A percentile compares a stretch with the other conserved stretches of the same genome.
These are phyloP conservation scores for Rhineura floridana DNA, from an alignment of 2,113 vertebrate species.

Conservation along the genomic window DNA sequence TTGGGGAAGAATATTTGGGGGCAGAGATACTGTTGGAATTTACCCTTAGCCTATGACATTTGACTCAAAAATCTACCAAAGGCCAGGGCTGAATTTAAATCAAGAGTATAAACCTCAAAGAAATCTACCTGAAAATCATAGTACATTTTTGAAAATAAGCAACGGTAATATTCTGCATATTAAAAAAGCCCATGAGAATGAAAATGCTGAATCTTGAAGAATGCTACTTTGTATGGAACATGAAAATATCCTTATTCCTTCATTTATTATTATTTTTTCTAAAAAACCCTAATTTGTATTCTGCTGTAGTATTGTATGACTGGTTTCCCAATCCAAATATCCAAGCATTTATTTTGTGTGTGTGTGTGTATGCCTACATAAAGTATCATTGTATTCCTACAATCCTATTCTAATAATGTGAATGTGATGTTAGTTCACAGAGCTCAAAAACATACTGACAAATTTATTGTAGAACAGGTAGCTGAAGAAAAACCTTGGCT, in stretches of 20 bases:
- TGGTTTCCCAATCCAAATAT: neutral
- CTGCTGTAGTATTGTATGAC: too few species aligned
- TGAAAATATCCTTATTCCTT: neutral
- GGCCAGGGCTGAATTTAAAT: neutral
- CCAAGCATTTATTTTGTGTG: neutral
- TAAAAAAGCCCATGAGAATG: neutral
- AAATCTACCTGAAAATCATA: too few species aligned
- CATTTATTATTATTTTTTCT: too few species aligned
- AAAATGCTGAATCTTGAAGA: neutral
- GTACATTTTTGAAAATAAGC: neutral
- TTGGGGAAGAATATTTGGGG: too few species aligned
- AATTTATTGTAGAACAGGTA: neutral
- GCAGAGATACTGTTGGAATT: neutral
- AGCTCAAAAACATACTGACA: neutral
- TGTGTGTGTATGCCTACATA: neutral
- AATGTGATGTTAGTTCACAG: neutral
- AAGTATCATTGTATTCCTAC: neutral
- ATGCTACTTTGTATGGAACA: neutral
- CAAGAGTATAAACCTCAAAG: too few species aligned
- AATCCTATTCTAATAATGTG: neutral
- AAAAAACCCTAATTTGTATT: neutral
- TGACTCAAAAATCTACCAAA: neutral
- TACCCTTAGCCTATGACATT: too few species aligned
- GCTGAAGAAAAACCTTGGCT: neutral
- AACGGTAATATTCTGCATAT: neutral